Conservation (phyloP, 2,888 invertebrate genomes). For the Chironomus tentans region DNA sequence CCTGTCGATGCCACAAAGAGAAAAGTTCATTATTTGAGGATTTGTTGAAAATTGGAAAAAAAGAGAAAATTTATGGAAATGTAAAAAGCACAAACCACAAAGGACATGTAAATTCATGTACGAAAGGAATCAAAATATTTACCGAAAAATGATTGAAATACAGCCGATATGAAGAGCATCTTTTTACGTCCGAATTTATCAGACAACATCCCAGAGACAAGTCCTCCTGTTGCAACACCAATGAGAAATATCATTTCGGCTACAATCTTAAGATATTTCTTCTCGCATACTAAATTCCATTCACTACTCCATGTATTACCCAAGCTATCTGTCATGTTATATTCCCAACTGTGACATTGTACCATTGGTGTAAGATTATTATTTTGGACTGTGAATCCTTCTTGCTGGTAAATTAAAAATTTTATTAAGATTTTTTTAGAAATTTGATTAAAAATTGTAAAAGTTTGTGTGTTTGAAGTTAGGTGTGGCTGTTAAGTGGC, state of each 20-base stretch:
- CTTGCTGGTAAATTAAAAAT: constrained; percentile 31
- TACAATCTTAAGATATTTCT: constrained; percentile 56
- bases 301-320: constrained; percentile 65
- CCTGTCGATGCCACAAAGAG: constrained; percentile 34
- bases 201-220: constrained; percentile 68
- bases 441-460: too few relatives aligned
- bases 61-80: neutral
- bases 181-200: constrained; percentile 73
- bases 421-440: too few relatives aligned
- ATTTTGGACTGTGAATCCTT: constrained; percentile 37
- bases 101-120: neutral
- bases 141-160: constrained; percentile 59
- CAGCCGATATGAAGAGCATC: constrained; percentile 60
- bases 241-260: constrained; percentile 69
- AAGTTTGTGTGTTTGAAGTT: too few relatives aligned
- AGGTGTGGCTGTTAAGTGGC: too few relatives aligned
- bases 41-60: neutral
- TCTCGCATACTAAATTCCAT: constrained; percentile 68
- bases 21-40: neutral
- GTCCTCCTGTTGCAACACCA: constrained; percentile 68
- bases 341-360: constrained; percentile 54
- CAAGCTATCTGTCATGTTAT: constrained; percentile 43
- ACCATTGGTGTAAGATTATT: constrained; percentile 38
- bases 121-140: constrained; percentile 32
- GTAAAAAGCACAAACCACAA: neutral